Base-by-base conservation (phyloP, 2,797 vertebrate species). In the Alcedo quadribrachys region DNA sequence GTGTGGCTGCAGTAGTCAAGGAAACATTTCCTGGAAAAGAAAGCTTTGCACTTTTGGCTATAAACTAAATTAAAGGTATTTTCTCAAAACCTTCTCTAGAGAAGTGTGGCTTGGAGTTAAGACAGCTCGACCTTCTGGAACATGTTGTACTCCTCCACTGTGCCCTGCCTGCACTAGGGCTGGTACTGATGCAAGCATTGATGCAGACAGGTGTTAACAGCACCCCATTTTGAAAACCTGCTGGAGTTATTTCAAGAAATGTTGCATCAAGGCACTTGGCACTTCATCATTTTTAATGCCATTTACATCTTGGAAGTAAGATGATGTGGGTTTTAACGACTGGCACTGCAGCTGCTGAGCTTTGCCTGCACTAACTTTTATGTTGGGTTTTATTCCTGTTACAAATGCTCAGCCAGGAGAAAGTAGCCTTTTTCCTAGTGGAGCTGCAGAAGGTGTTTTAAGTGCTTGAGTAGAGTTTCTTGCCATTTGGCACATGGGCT, bases 141-240 rank as follows among this genome's bases (percentile, higher is more conserved):
- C 93, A 69, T 12, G 57, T 81, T 55, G 83, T 94, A 48, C 88
- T 88, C 87, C 55, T 92, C 81, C 1, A 0, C 76, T 71, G 61
- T 81, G 87, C 71, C 65, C 90, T 90, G 90, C 81, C 90, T 90
- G 90, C 81, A 81, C 78, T 40, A 15, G 88, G 58, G 50, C 83
- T 68, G 62, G 27, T 92, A 91, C 70, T 92, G 93, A 95, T 93
- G 95, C 91, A 94, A 95, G 91, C 73, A 0, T 61, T 54, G 83
- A 62, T 87, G 86, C n/a, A 5, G 83, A 65, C 93, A 94, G 92
- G 94, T 96, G 95, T 95, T 95, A 93, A 94, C 88, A 94, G 95
- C 91, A 62, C 94, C 91, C 88, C 7, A 0, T 91, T 94, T 94
- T 94, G 91, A 96, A 96, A 96, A 95, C 81, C 58, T 75, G 24